Base-by-base conservation (phyloP, 2,113 vertebrate species). In the Anthoscopus minutus region DNA sequence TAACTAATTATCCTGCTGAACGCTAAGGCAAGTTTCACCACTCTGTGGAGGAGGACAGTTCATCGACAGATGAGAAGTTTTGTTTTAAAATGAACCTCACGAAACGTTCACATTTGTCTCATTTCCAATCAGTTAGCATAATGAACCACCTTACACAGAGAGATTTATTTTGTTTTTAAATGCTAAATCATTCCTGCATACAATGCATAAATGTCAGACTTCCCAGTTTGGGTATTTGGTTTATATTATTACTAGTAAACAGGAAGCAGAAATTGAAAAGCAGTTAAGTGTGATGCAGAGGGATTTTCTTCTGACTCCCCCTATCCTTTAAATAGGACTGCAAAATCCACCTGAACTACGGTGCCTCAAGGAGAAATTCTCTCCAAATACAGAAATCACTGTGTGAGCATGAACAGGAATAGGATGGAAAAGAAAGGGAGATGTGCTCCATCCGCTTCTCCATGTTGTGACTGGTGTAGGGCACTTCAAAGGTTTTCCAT, bases 141-240 rank as follows among this genome's bases (percentile, higher is more conserved):
- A 92, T 79, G 42, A 91, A 40, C 60, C 38, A 37, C 45, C 71
- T 86, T 57, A 42, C 67, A 48, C 3, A 47, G n/a, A 71, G 67
- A 91, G 77, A 94, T 95, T 81, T 74, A 81, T 86, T 83, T 80
- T 92, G 86, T 35, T 93, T 93, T 88, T 77, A 86, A 92, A 88
- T 78, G 82, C 51, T 94, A 62, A 86, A 92, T 92, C 83, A 74
- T 88, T 86, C 86, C 80, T 74, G 51, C 64, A 50, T 20, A 31
- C 40, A 38, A 51, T 30, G 45, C 67, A 35, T 65, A 61, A 80
- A 88, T 48, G 66, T 48, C 85, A 93, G 58, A 35, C 42, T 54
- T 83, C 79, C 88, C 88, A 61, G 85, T 56, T 69, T 0, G 1
- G 79, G 57, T 57, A 31, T 4, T 56, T 80, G 22, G 54, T 88